Evolutionary conservation across 2,113 vertebrate genomes (phyloP), one percentile per base, ranked within the genome.

Genomic region (Chaetorhynchus papuensis): DNA sequence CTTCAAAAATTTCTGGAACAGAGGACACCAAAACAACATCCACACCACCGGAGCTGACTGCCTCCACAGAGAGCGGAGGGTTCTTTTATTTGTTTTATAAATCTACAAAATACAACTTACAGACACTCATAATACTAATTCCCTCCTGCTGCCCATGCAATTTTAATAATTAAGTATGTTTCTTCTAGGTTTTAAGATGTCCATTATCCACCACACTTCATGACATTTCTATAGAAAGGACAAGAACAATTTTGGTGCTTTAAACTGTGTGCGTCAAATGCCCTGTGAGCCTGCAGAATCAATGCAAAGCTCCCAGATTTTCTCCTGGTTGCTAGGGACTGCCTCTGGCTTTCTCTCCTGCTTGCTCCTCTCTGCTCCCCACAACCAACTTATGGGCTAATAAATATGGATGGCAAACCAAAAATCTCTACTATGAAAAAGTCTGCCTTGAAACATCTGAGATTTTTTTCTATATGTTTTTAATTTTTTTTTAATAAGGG

Each of bases 1-100:
- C 79, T 90, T 59, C 27, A 68, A 92, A 85, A 79, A 75, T 21
- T 83, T 79, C 56, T 33, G 33, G 31, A 50, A 87, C 81, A 59
- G 30, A 35, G n/a, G n/a, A 56, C 24, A 64, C 50, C 64, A 83
- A 64, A 83, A 22, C 33, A 77, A 26, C 26, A 31, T 20, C 39
- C 10, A 6, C 41, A 30, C 5, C 47, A 56, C 39, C 33, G 28
- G n/a, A 59, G 24, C 66, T 28, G 4, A 54, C 50, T 24, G 21
- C 9, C 65, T 49, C 42, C 0, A 0, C 4, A 37, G n/a, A 70
- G 11, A 71, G 15, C 0, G 0, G 7, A 54, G 10, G 6, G 5
- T n/a, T 54, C 35, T 80, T 75, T 33, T 19, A 31, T 35, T 60
- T 56, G 9, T 54, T 81, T 69, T 75, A 52, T 41, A 81, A 72